Percentiles rank a stretch among this genome's conserved stretches.
Evolutionary conservation across 2,888 invertebrate species (phyloP).

Genomic region (Aromia moschata): DNA sequence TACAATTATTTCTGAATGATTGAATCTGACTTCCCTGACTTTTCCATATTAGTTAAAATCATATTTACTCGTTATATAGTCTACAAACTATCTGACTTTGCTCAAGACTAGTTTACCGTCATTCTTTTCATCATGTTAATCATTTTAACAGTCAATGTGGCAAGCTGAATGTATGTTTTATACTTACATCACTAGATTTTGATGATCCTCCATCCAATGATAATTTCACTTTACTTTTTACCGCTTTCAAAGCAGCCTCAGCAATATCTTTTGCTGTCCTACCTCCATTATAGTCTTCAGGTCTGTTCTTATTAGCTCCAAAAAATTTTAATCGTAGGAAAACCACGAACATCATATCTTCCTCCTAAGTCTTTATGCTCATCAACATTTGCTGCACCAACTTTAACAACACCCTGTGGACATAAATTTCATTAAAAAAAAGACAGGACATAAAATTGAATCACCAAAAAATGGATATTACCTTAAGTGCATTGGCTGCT

Average conservation of each 20-base stretch:
- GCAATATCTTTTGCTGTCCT: slow-evolving; percentile 88
- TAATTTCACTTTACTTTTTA: slow-evolving; percentile 76
- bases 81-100: too few relatives aligned
- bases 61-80: too few relatives aligned
- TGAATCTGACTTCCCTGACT: too few relatives aligned
- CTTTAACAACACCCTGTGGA: slow-evolving; percentile 86
- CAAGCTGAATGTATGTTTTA: too few relatives aligned
- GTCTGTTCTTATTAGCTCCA: slow-evolving; percentile 81
- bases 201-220: slow-evolving; percentile 68
- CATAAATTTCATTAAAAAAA: too few relatives aligned
- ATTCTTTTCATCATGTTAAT: too few relatives aligned
- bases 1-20: too few relatives aligned
- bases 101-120: too few relatives aligned
- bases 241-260: slow-evolving; percentile 84
- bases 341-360: slow-evolving; percentile 86
- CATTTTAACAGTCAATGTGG: too few relatives aligned
- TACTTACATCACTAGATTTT: slow-evolving; percentile 45
- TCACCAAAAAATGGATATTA: slow-evolving; percentile 54
- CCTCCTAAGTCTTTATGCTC: slow-evolving; percentile 83
- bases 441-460: background rate
- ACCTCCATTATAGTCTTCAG: slow-evolving; percentile 84
- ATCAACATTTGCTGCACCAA: slow-evolving; percentile 94
- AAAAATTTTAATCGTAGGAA: slow-evolving; percentile 98
- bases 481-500: slow-evolving; percentile 91
- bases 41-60: too few relatives aligned